A percentile compares a stretch with the other conserved stretches of the same genome.
These are phyloP conservation scores for Leptocoma aspasia DNA, from an alignment of 2,113 vertebrate species.

Conservation along the genomic window DNA sequence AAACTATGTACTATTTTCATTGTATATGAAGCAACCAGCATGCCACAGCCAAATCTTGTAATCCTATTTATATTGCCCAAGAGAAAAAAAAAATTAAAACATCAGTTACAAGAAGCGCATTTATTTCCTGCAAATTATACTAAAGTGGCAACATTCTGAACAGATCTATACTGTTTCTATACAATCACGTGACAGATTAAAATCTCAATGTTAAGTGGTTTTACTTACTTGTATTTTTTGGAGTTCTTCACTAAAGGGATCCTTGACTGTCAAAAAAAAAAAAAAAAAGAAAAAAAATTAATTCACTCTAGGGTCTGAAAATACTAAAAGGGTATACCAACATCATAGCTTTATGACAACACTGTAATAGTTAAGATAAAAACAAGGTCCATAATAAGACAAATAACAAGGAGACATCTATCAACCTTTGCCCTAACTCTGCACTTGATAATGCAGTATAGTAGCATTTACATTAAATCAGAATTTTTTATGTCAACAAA, in stretches of 20 bases:
- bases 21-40: neutral
- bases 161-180: neutral
- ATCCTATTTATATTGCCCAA: neutral
- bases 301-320: neutral
- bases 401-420: neutral
- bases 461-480: neutral
- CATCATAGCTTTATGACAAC: neutral
- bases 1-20: neutral
- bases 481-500: neutral
- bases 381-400: neutral
- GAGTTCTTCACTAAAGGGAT: conserved; percentile 63
- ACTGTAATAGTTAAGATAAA: neutral
- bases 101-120: neutral
- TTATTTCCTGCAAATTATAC: neutral
- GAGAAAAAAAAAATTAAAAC: neutral
- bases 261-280: conserved; percentile 69
- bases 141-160: neutral
- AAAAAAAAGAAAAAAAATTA: conserved; percentile 20
- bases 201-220: neutral
- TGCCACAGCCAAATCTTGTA: neutral
- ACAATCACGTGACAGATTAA: neutral
- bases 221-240: conserved; percentile 72
- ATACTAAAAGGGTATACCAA: neutral
- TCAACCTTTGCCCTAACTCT: neutral
- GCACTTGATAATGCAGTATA: neutral